Conservation (phyloP, 2,888 invertebrate species). For the Sipha maydis region DNA sequence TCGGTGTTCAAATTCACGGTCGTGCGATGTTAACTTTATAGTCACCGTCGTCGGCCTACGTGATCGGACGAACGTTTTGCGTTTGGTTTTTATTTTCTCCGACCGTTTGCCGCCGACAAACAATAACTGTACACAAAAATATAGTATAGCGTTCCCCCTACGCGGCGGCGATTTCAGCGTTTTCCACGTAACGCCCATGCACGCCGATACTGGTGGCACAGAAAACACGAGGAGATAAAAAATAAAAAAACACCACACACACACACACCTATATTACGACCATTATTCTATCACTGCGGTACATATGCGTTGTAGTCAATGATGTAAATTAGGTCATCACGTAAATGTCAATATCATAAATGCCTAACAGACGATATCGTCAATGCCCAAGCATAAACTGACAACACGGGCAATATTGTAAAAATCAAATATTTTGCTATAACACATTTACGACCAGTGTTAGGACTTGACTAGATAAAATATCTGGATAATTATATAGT, state of each 20-base stretch:
- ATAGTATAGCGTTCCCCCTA: not conserved
- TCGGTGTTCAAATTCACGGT: no score
- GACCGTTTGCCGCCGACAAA: not conserved
- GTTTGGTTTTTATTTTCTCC: not conserved
- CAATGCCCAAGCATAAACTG: no score
- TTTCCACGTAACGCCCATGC: not conserved
- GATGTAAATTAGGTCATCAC: no score
- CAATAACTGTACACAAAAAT: not conserved
- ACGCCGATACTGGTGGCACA: not conserved
- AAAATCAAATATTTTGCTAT: no score
- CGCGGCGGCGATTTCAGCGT: not conserved
- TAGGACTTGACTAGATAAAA: no score
- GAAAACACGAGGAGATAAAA: not conserved
- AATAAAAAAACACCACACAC: not conserved
- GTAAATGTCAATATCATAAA: no score
- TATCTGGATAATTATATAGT: no score
- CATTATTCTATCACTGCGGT: no score
- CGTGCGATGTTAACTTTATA: not conserved
- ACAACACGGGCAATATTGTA: no score
- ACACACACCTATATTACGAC: not conserved
- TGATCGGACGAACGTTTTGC: constrained; percentile 17
- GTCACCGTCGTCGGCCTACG: not conserved
- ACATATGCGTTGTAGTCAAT: no score
- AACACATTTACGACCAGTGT: no score
- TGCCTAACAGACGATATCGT: no score